phyloP scores from a whole-genome alignment of 2,113 vertebrate species.

The Nannospalax galili region DNA sequence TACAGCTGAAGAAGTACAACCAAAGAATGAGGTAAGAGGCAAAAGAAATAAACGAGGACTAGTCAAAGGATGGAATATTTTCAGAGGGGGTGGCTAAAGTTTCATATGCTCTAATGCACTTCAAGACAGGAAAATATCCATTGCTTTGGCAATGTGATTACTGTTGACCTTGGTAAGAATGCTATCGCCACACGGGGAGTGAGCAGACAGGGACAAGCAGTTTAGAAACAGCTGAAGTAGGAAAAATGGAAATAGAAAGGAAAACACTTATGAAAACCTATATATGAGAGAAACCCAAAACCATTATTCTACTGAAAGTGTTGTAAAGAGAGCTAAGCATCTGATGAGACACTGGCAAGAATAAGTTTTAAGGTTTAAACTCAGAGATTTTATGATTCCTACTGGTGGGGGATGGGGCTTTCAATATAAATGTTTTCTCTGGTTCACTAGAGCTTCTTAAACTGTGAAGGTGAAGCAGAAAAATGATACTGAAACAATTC shows the following conservation, averaged over 20 bases:
- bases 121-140: background rate
- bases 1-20: background rate
- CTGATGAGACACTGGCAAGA: background rate
- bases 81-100: constrained; percentile 28
- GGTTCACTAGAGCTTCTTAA: constrained; percentile 24
- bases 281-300: background rate
- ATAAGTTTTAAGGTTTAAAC: background rate
- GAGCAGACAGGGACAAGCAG: background rate
- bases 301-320: background rate
- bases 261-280: background rate
- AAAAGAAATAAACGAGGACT: constrained; percentile 4
- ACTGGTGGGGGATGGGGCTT: background rate
- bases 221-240: background rate
- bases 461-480: background rate
- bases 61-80: constrained; percentile 36
- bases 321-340: background rate
- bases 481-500: background rate
- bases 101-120: constrained; percentile 24
- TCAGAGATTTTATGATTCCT: constrained; percentile 26
- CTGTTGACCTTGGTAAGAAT: background rate
- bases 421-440: background rate
- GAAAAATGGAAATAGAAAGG: background rate
- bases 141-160: constrained; percentile 22
- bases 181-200: background rate
- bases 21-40: constrained; percentile 56